Conservation (phyloP, 2,797 vertebrate species). For the Mormyrus hasselquistii region DNA sequence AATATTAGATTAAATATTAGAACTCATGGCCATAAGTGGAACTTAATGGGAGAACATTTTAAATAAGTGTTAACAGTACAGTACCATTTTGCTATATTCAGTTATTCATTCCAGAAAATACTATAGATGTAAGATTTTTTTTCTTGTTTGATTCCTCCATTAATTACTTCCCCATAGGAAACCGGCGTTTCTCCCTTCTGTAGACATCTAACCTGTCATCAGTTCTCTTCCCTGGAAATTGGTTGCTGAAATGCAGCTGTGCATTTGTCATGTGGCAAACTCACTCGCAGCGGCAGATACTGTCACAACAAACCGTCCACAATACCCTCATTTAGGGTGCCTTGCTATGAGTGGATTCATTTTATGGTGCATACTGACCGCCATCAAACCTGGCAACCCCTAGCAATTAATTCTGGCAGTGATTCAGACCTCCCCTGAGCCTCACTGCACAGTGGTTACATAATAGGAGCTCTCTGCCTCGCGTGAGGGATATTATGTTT, state of each 20-base stretch:
- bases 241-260: not conserved
- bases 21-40: not conserved
- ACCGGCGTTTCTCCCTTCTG: not conserved
- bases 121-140: not conserved
- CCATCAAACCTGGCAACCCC: not conserved
- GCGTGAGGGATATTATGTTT: not conserved
- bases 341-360: not conserved
- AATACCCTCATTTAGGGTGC: not conserved
- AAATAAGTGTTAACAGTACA: not conserved
- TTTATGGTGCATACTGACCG: not conserved
- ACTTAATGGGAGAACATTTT: not conserved
- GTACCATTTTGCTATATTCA: not conserved
- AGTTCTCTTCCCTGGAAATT: not conserved
- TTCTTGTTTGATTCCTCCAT: not conserved
- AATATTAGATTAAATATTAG: not conserved
- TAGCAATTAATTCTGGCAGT: not conserved
- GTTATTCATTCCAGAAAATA: not conserved
- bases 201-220: not conserved
- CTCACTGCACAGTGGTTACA: not conserved
- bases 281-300: no score
- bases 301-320: not conserved
- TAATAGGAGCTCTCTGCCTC: not conserved
- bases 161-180: not conserved
- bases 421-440: not conserved
- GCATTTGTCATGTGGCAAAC: no score